These are phyloP conservation scores for Podarcis lilfordi DNA, from an alignment of 2,797 vertebrate genomes.

Conservation along the genomic window DNA sequence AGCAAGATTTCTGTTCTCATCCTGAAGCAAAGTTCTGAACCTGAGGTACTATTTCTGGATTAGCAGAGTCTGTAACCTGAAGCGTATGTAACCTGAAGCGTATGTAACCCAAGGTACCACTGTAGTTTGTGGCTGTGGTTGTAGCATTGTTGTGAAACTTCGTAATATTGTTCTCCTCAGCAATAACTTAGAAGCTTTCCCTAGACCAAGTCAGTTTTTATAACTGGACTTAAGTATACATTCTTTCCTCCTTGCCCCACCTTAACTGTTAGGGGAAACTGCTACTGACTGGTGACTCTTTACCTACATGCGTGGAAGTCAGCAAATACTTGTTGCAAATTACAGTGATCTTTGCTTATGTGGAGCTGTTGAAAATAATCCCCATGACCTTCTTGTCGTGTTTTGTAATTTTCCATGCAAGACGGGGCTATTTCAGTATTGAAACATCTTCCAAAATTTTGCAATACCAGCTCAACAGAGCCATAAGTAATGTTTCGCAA, in stretches of 20 bases:
- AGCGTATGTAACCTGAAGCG: too few relatives aligned
- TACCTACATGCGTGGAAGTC: neutral
- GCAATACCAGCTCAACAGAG: neutral
- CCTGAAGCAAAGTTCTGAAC: too few relatives aligned
- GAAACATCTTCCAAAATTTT: neutral
- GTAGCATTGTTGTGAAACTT: neutral
- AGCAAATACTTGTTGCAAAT: neutral
- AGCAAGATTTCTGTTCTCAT: too few relatives aligned
- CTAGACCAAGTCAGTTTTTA: neutral
- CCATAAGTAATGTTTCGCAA: neutral
- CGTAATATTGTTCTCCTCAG: neutral
- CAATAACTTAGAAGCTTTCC: neutral
- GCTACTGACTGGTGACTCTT: neutral
- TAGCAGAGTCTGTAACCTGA: too few relatives aligned
- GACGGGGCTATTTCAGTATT: neutral
- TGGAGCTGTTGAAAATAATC: neutral
- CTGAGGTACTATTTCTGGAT: too few relatives aligned
- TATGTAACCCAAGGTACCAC: too few relatives aligned
- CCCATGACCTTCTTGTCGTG: neutral
- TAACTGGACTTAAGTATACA: neutral
- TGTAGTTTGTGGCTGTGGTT: neutral
- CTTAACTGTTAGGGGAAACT: neutral
- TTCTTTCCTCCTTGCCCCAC: neutral
- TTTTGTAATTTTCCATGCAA: conserved; percentile 11
- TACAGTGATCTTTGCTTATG: neutral